Evolutionary conservation across 2,888 invertebrate genomes (phyloP), one percentile per base, ranked within the genome.

Genomic region (Galerucella nymphaeae): DNA sequence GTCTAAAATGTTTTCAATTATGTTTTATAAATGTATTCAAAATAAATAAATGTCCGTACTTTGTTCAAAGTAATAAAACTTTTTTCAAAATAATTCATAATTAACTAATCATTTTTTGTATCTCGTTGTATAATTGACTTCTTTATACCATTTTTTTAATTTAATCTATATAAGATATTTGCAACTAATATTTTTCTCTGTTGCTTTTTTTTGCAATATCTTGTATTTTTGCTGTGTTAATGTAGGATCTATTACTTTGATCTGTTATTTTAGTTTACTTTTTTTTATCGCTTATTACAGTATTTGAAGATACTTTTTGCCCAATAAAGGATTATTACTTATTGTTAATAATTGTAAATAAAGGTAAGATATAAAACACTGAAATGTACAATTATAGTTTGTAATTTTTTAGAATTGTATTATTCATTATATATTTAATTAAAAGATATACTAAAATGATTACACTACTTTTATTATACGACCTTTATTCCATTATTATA

Each of bases 331-430:
- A 62, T 74, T 63, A 72, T 69, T 61, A 65, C 62, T 73, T 74
- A 64, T 71, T 76, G 73, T 75, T 74, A 73, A 74, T 75, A n/a
- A n/a, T n/a, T n/a, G 72, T 76, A 72, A 63, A 76, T 76, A 76
- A 58, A 64, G 64, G 38, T 41, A 69, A 72, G 23, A 74, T 67
- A 65, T 65, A 64, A 74, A 61, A 76, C 66, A 78, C 79, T 76
- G 76, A 77, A 77, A 75, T 76, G 79, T 78, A 79, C 78, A 79
- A 79, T 77, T 77, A 78, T 78, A 77, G 77, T 78, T 77, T 79
- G 75, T 78, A 79, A 76, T 77, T 76, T 77, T 77, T 77, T 75
- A 77, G 74, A 74, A 73, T 77, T 76, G 75, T 66, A 63, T 68
- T 70, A 65, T 71, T 75, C 61, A 70, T 73, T 73, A 59, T 55